Base-by-base conservation (phyloP, 2,113 vertebrate genomes). In the Scomber scombrus region DNA sequence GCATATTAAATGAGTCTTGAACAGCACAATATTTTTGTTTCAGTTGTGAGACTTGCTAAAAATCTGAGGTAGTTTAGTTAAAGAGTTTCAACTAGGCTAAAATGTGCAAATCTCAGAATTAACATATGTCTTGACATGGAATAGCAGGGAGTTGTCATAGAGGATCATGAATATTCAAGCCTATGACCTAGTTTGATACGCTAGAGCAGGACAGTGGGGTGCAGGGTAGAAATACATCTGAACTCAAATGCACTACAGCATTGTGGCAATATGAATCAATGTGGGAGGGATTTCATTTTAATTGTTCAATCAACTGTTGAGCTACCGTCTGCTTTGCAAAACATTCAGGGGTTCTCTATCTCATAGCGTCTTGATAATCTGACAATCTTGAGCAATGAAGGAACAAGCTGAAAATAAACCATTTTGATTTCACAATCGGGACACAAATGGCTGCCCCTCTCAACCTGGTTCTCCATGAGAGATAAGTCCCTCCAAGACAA, bases 101-200 rank as follows among this genome's bases (percentile, higher is more conserved):
- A 85, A 90, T 85, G 86, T 91, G 90, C 83, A 87, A 84, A 91
- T 91, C 82, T 87, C 14, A 64, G 73, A 93, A 94, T 93, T 90
- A 89, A 89, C 91, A 91, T 92, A 92, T 85, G 90, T 89, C 85
- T 88, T 92, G 92, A 92, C 87, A 92, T 83, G 74, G 79, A 93
- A 90, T 88, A 89, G 90, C 81, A 12, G 82, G 87, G 81, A 91
- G 90, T 91, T 92, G 92, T 91, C 90, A 91, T 82, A 72, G 84
- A 88, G 81, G 76, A 88, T 92, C 92, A 93, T 93, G 88, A 91
- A 93, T 91, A 94, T 94, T 92, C 88, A 94, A 81, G 84, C 58
- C 16, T 73, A 69, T 91, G 92, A 92, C 92, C 91, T 80, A 92
- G 88, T 93, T 93, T 91, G 82, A 87, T 82, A 85, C 8, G 66